These are phyloP conservation scores for Psephotus haematonotus DNA, from an alignment of 2,113 vertebrate genomes.

Conservation along the genomic window DNA sequence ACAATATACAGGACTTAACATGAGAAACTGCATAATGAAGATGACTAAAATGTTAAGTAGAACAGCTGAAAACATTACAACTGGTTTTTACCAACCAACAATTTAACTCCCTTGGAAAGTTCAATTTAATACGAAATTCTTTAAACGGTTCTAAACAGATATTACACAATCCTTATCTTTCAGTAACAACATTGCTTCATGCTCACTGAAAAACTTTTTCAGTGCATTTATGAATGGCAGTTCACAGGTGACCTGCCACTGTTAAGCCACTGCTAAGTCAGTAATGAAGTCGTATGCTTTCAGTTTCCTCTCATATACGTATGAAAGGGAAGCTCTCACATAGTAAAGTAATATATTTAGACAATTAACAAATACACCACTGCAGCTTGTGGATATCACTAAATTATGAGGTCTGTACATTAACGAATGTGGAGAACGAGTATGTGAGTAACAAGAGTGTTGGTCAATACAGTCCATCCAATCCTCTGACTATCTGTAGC, in stretches of 20 bases:
- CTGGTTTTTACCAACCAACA: not conserved
- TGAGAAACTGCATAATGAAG: not conserved
- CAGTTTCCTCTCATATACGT: not conserved
- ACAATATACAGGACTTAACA: not conserved
- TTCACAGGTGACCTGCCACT: not conserved
- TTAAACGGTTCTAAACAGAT: not conserved
- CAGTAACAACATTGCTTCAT: not conserved
- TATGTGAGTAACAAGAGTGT: rapidly evolving
- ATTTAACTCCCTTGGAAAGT: not conserved
- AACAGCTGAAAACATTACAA: not conserved
- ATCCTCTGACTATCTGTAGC: not conserved
- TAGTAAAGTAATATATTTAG: not conserved
- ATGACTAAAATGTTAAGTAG: not conserved
- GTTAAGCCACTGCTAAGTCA: not conserved
- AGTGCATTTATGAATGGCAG: not conserved
- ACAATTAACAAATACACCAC: not conserved
- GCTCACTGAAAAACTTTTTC: not conserved
- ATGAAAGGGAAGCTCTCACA: rapidly evolving
- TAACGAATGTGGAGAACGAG: not conserved
- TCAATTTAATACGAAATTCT: not conserved
- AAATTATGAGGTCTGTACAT: not conserved
- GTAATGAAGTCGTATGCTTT: not conserved
- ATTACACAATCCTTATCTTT: not conserved
- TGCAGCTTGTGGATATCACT: not conserved
- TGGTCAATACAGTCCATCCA: not conserved